Percentiles rank a stretch among this genome's conserved stretches.
Evolutionary conservation across 2,113 vertebrate genomes (phyloP).

Genomic region (Danionella cerebrum): DNA sequence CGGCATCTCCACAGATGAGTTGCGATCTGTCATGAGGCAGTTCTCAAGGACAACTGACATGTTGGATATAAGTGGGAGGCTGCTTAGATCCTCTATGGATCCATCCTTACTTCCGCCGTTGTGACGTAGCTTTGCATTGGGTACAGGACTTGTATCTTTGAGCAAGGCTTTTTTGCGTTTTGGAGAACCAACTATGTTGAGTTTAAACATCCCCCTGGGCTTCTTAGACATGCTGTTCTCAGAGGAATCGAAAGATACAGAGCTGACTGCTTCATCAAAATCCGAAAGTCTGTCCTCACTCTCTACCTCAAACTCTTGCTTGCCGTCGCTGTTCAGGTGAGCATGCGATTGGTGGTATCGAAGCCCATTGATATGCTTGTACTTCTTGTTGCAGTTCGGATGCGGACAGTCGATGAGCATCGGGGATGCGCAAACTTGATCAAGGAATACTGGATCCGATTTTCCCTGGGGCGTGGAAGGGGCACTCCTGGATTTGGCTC

Average conservation of each 20-base stretch:
- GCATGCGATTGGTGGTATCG: slow-evolving; percentile 97
- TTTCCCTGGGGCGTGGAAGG: slow-evolving; percentile 93
- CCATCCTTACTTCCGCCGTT: slow-evolving; percentile 86
- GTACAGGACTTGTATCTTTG: slow-evolving; percentile 68
- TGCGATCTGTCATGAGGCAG: slow-evolving; percentile 79
- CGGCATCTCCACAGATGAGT: slow-evolving; percentile 83
- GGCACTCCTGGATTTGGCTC: slow-evolving; percentile 91
- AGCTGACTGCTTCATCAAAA: slow-evolving; percentile 81
- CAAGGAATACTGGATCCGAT: slow-evolving; percentile 81
- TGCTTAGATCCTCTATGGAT: slow-evolving; percentile 76
- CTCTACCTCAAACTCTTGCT: slow-evolving; percentile 87
- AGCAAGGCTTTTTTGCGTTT: slow-evolving; percentile 81
- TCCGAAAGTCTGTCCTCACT: slow-evolving; percentile 91
- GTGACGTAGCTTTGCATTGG: slow-evolving; percentile 77
- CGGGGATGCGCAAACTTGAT: slow-evolving; percentile 87
- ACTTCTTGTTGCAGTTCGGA: slow-evolving; percentile 98
- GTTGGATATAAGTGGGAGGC: slow-evolving; percentile 90
- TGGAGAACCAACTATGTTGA: slow-evolving; percentile 76
- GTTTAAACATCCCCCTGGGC: slow-evolving; percentile 71
- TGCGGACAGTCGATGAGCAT: slow-evolving; percentile 96
- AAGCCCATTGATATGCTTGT: slow-evolving; percentile 98
- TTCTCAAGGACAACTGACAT: slow-evolving; percentile 87
- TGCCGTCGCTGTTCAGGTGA: slow-evolving; percentile 87
- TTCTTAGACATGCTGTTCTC: slow-evolving; percentile 79
- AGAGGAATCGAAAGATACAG: slow-evolving; percentile 74